phyloP scores from a whole-genome alignment of 2,797 vertebrate genomes.

The Pangasius sanitwongsei region DNA sequence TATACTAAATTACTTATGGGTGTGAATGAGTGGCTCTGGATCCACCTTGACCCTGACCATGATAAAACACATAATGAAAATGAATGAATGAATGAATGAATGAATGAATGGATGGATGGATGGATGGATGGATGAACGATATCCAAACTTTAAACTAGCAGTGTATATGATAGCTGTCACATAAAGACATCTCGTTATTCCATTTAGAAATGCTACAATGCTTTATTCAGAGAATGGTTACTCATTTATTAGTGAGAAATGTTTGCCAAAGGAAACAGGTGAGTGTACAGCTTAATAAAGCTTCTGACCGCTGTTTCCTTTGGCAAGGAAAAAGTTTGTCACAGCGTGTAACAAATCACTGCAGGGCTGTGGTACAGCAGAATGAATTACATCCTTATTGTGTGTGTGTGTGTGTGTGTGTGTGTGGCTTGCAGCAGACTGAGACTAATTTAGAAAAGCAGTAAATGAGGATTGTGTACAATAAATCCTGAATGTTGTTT shows the following conservation, averaged over 20 bases:
- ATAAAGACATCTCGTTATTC: too few species aligned
- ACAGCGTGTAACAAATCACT: conserved; percentile 14
- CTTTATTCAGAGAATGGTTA: not conserved
- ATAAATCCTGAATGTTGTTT: not conserved
- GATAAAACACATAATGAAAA: not conserved
- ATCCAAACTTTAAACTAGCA: not conserved
- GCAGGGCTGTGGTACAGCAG: conserved; percentile 5
- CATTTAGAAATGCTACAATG: not conserved
- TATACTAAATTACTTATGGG: too few species aligned
- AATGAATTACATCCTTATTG: conserved; percentile 28
- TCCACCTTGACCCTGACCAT: not conserved
- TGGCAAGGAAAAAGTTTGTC: conserved; percentile 23
- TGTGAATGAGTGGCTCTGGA: not conserved
- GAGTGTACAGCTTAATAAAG: conserved; percentile 14
- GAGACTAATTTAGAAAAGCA: conserved; percentile 6
- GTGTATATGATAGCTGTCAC: not conserved
- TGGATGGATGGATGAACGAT: too few species aligned
- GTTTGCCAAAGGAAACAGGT: conserved; percentile 28
- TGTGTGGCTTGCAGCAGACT: not conserved
- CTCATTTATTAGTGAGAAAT: conserved; percentile 19
- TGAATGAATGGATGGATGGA: too few species aligned
- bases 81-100: not conserved
- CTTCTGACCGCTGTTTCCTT: conserved; percentile 26
- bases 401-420: not conserved
- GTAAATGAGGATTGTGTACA: not conserved